Evolutionary conservation across 2,113 vertebrate species (phyloP).

Genomic region (Drymodes brunneopygia): DNA sequence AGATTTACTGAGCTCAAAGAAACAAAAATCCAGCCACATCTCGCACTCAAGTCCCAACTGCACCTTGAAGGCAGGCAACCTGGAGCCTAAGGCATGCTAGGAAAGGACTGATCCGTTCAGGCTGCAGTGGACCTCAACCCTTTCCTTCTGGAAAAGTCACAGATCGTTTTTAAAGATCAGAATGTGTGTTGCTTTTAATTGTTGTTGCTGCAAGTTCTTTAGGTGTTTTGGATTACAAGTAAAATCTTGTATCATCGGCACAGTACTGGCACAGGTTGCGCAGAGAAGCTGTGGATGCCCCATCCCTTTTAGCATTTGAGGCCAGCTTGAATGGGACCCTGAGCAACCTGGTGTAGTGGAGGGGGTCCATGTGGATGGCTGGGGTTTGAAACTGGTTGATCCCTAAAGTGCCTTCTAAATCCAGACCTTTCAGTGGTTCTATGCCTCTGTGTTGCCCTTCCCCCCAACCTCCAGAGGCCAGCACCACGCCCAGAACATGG

Average conservation of each 20-base stretch:
- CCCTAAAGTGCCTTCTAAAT: not conserved
- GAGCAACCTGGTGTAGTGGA: not conserved
- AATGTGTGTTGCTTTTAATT: not conserved
- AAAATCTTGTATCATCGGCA: not conserved
- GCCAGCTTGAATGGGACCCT: not conserved
- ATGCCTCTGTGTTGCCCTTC: not conserved
- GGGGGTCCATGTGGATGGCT: not conserved
- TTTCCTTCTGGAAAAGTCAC: too few relatives aligned
- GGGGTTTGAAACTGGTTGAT: not conserved
- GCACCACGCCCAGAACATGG: not conserved
- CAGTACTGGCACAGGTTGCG: not conserved
- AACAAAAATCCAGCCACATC: not conserved
- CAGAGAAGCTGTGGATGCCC: not conserved
- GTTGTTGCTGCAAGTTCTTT: not conserved
- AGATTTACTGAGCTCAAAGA: not conserved
- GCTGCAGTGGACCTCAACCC: not conserved
- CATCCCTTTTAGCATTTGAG: not conserved
- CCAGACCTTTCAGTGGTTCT: not conserved
- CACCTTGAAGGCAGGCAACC: not conserved
- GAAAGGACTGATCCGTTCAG: not conserved
- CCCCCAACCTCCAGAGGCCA: not conserved
- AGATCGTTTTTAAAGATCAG: not conserved
- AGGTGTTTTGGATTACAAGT: not conserved
- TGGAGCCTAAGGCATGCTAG: not conserved
- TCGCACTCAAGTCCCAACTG: fast-evolving